phyloP scores from a whole-genome alignment of 2,113 vertebrate genomes.

The Chlorodrepanis virens region DNA sequence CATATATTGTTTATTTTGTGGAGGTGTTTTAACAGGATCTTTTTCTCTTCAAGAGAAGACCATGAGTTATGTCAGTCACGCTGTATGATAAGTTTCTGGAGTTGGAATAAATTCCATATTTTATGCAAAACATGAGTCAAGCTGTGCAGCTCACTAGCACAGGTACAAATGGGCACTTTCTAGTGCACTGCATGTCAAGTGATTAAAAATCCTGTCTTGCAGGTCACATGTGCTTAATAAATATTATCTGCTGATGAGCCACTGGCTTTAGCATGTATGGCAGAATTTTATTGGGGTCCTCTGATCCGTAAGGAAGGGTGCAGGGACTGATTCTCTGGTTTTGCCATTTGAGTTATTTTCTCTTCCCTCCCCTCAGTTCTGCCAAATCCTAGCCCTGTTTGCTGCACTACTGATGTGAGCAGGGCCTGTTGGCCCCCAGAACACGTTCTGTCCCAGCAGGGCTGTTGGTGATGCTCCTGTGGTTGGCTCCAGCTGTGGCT shows the following conservation, averaged over 20 bases:
- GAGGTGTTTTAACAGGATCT: neutral
- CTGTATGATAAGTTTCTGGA: slow-evolving; percentile 34
- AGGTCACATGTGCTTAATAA: neutral
- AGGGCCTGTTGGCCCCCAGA: neutral
- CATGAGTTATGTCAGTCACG: slow-evolving; percentile 26
- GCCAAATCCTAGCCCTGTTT: neutral
- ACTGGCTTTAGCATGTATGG: neutral
- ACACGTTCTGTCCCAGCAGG: neutral
- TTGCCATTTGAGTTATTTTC: neutral
- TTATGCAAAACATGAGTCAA: neutral
- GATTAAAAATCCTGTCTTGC: neutral
- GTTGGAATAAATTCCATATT: neutral
- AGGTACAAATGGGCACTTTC: neutral
- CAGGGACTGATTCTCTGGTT: neutral
- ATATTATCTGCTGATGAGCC: neutral
- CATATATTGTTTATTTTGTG: slow-evolving; percentile 52
- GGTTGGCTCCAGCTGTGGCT: neutral
- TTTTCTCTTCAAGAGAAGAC: slow-evolving; percentile 49
- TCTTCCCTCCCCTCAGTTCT: neutral
- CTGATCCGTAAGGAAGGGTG: neutral
- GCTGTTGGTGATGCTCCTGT: neutral
- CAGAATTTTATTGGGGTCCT: neutral
- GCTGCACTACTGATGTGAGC: neutral
- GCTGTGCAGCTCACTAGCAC: neutral
- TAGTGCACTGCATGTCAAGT: neutral